Conservation (phyloP, 1,140 invertebrate genomes). For the Physella acuta region DNA sequence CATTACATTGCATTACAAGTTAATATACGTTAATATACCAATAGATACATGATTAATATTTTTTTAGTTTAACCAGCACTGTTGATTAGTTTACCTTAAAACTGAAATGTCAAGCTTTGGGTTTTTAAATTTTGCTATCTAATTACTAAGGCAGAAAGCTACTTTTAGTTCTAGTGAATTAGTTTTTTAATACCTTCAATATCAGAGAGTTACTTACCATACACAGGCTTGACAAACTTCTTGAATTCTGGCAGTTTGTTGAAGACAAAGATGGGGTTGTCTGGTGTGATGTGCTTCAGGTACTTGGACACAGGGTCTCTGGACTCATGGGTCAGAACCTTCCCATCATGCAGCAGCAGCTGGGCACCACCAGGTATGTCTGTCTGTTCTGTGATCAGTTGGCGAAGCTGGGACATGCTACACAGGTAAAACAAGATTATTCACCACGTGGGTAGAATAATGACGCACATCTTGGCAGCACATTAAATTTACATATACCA, state of each 20-base stretch:
- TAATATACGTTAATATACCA: no score
- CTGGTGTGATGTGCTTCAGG: slow-evolving; percentile 30
- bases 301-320: slow-evolving; percentile 32
- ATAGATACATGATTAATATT: no score
- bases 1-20: background rate
- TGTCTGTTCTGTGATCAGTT: slow-evolving; percentile 81
- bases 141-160: no score
- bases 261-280: slow-evolving; percentile 39
- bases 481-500: background rate
- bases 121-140: no score
- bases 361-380: slow-evolving; percentile 79
- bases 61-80: no score
- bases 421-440: no score
- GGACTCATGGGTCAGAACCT: slow-evolving; percentile 31
- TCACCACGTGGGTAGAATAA: no score
- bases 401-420: slow-evolving; percentile 72
- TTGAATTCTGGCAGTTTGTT: slow-evolving; percentile 24
- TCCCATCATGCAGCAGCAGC: slow-evolving; percentile 47
- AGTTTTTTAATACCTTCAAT: no score
- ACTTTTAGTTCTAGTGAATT: no score
- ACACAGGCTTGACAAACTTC: slow-evolving; percentile 1
- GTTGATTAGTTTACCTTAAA: no score
- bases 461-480: background rate
- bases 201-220: slow-evolving; percentile 23
- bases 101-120: no score